phyloP scores from a whole-genome alignment of 2,797 vertebrate genomes.

The Staurois parvus region DNA sequence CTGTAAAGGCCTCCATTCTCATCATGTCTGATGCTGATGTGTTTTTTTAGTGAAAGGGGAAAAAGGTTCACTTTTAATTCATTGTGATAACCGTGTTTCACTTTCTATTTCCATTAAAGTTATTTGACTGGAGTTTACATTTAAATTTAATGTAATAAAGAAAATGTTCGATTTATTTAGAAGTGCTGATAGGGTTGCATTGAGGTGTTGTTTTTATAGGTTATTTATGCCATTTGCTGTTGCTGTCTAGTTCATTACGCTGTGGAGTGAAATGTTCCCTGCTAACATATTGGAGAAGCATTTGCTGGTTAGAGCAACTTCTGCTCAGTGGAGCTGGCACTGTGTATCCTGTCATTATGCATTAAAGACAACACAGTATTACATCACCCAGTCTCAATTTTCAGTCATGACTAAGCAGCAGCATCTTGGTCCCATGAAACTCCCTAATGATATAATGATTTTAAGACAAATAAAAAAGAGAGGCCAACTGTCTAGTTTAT shows the following conservation, averaged over 20 bases:
- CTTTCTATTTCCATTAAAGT: not conserved
- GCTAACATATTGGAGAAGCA: conserved; percentile 50
- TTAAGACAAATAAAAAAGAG: conserved; percentile 8
- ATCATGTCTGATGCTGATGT: too few relatives aligned
- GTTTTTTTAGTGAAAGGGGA: too few relatives aligned
- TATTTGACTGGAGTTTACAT: not conserved
- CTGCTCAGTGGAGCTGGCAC: conserved; percentile 66
- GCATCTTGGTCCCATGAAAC: conserved; percentile 66
- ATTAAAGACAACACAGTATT: conserved; percentile 76
- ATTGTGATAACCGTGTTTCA: not conserved
- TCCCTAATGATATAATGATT: not conserved
- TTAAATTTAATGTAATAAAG: not conserved
- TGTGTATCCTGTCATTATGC: conserved; percentile 75
- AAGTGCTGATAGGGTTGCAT: not conserved
- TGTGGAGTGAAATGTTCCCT: conserved; percentile 12
- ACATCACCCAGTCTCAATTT: conserved; percentile 73
- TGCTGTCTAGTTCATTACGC: conserved; percentile 11
- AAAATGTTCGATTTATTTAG: not conserved
- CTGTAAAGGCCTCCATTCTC: too few relatives aligned
- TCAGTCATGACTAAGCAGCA: conserved; percentile 72
- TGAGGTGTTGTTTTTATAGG: not conserved
- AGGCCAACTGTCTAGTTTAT: not conserved
- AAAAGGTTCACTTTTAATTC: too few relatives aligned
- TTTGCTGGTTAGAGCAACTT: conserved; percentile 42
- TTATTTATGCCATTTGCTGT: conserved; percentile 38